phyloP scores from a whole-genome alignment of 2,113 vertebrate species.

The Ictidomys tridecemlineatus region DNA sequence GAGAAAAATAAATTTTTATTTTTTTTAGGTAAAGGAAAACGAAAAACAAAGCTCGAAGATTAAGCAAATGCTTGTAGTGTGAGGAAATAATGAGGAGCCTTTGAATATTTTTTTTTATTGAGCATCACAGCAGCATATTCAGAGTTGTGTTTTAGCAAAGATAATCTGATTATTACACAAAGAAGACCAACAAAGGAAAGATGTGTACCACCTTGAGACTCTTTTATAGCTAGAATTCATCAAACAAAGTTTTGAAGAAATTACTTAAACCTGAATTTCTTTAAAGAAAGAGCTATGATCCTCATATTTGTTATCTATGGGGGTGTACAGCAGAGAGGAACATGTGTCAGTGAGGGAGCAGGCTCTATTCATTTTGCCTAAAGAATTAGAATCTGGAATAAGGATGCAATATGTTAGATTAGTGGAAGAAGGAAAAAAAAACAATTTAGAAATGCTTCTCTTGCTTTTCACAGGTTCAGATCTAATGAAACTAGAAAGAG shows the following conservation, averaged over 20 bases:
- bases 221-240: background rate
- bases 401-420: background rate
- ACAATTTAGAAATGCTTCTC: background rate
- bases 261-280: background rate
- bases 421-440: background rate
- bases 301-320: background rate
- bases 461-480: background rate
- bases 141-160: background rate
- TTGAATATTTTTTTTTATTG: background rate
- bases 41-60: background rate
- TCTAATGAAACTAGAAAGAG: background rate
- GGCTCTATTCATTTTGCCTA: background rate
- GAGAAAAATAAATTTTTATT: background rate
- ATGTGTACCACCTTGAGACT: too few relatives aligned
- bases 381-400: background rate
- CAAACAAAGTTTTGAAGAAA: background rate
- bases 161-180: background rate
- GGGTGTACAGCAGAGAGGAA: too few relatives aligned
- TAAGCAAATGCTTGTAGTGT: background rate
- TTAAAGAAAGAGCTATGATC: background rate
- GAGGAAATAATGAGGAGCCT: background rate
- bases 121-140: background rate
- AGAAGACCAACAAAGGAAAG: background rate
- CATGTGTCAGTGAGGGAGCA: background rate
- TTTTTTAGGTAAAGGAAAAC: background rate